Conservation (phyloP, 2,797 vertebrate genomes). For the Synanceia verrucosa region DNA sequence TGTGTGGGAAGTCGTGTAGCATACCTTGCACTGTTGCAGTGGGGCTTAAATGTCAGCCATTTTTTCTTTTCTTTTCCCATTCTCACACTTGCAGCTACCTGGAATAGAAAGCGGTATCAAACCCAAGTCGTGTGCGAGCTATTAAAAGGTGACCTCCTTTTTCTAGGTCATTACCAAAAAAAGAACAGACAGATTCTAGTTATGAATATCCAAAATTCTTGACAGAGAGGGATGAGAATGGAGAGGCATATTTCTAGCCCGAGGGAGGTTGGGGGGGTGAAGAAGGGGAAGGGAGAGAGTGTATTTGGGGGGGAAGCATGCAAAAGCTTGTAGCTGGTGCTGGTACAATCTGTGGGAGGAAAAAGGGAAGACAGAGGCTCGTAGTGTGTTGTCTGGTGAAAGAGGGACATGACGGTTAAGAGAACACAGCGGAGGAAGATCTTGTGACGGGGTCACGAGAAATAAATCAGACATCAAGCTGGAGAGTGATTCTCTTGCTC, state of each 20-base stretch:
- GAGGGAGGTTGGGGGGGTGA: slow-evolving; percentile 52
- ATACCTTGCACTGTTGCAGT: slow-evolving; percentile 54
- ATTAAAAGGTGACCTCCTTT: slow-evolving; percentile 84
- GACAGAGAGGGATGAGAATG: slow-evolving; percentile 71
- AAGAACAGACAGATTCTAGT: slow-evolving; percentile 74
- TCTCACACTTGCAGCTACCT: slow-evolving; percentile 47
- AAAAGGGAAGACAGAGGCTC: slow-evolving; percentile 65
- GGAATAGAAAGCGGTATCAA: slow-evolving; percentile 69
- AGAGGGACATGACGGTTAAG: slow-evolving; percentile 66
- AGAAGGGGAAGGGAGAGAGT: slow-evolving; percentile 15
- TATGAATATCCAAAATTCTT: slow-evolving; percentile 78
- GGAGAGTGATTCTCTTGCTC: slow-evolving; percentile 59
- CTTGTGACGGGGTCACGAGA: slow-evolving; percentile 81
- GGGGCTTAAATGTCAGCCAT: slow-evolving; percentile 47
- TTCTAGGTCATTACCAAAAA: slow-evolving; percentile 80
- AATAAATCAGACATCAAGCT: slow-evolving; percentile 79
- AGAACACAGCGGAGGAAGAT: slow-evolving; percentile 66
- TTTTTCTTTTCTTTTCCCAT: slow-evolving; percentile 11
- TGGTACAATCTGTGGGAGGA: slow-evolving; percentile 50
- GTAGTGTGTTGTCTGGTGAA: slow-evolving; percentile 73
- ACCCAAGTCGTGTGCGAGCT: slow-evolving; percentile 68
- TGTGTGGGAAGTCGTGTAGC: slow-evolving; percentile 46
- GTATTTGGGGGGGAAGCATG: slow-evolving; percentile 32
- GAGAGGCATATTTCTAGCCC: slow-evolving; percentile 68
- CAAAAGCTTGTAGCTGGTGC: slow-evolving; percentile 53